Percentiles rank a stretch among this genome's conserved stretches.
Conservation (phyloP, 2,113 vertebrate species). For the Gorsachius goisagi region DNA sequence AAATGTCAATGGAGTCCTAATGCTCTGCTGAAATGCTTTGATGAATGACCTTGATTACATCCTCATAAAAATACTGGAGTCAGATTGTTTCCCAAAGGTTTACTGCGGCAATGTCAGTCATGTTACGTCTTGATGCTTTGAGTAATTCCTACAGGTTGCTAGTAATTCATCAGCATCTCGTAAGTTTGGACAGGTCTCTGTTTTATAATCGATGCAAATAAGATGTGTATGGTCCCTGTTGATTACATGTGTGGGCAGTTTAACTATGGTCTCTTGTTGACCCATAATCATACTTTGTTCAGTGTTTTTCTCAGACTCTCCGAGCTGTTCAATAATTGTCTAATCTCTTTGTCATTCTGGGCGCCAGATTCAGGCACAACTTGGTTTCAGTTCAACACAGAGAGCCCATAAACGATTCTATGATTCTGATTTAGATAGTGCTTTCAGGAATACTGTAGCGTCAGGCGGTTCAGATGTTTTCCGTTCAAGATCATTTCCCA, state of each 20-base stretch:
- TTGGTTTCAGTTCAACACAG: neutral
- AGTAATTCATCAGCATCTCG: neutral
- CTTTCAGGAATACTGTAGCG: neutral
- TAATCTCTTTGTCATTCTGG: neutral
- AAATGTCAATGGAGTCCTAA: neutral
- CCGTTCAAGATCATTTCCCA: neutral
- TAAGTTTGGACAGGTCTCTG: neutral
- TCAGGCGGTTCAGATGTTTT: neutral
- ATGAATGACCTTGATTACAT: neutral
- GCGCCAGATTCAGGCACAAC: neutral
- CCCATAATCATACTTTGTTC: neutral
- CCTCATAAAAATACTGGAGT: neutral
- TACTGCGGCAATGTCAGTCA: neutral
- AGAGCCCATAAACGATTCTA: neutral
- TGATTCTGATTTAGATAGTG: neutral
- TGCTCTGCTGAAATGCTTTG: neutral
- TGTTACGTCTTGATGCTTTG: neutral
- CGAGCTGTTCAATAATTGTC: neutral
- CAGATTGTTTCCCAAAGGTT: neutral
- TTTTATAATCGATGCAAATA: neutral
- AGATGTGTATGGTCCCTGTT: neutral
- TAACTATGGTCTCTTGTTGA: fast-evolving
- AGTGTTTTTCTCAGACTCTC: neutral
- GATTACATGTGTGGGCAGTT: neutral
- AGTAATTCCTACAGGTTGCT: neutral